Conservation (phyloP, 1,140 invertebrate genomes). For the Drosophila burlai region DNA sequence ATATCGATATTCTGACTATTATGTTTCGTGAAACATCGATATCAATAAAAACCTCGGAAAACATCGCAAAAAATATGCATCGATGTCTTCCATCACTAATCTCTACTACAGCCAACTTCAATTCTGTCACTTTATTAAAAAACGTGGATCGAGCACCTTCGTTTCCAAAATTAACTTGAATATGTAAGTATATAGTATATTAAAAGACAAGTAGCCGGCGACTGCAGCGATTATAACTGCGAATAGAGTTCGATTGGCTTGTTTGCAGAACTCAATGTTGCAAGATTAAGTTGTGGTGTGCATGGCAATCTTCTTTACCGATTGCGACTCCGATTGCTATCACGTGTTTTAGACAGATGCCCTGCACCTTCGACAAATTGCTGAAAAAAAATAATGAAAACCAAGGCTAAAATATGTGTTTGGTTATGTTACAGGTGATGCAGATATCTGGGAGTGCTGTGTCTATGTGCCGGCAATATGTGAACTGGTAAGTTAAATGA, state of each 20-base stretch:
- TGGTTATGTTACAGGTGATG: conserved; percentile 46
- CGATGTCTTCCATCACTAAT: too few species aligned
- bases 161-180: background rate
- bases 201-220: background rate
- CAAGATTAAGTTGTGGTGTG: conserved; percentile 47
- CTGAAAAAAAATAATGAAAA: background rate
- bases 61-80: too few species aligned
- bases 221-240: conserved; percentile 78
- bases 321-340: conserved; percentile 1
- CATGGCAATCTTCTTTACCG: conserved; percentile 13
- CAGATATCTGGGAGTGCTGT: background rate
- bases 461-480: background rate
- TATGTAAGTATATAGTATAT: conserved; percentile 17
- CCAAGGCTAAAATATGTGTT: background rate
- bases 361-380: conserved; percentile 30
- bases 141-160: conserved; percentile 12
- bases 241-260: conserved; percentile 32
- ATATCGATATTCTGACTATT: background rate
- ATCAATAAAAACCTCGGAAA: too few species aligned
- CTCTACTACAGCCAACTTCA: background rate
- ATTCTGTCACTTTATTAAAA: conserved; percentile 2
- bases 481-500: conserved; percentile 36
- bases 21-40: too few species aligned
- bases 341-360: conserved; percentile 48
- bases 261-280: conserved; percentile 74